A percentile compares a stretch with the other conserved stretches of the same genome.
Evolutionary conservation across 2,797 vertebrate species (phyloP).

Genomic region (Halcyon chelicuti): DNA sequence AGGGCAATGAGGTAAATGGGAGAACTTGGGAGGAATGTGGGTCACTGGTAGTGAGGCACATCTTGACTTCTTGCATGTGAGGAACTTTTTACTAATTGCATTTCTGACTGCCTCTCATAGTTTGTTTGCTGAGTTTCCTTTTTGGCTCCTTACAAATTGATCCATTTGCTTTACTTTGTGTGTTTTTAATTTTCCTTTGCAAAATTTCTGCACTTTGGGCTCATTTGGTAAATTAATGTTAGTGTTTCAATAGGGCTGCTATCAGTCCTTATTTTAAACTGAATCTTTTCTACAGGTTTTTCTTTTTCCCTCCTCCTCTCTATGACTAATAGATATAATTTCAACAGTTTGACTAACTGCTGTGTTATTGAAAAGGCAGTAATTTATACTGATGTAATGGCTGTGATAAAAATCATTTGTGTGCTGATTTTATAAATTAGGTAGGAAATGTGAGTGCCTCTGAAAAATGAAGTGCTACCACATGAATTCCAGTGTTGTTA

Average conservation of each 20-base stretch:
- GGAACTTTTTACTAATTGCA: constrained; percentile 56
- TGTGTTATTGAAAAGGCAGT: constrained; percentile 86
- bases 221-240: constrained; percentile 78
- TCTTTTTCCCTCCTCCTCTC: constrained; percentile 33
- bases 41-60: neutral
- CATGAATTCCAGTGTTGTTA: constrained; percentile 98
- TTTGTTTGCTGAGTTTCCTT: constrained; percentile 71
- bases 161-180: constrained; percentile 77
- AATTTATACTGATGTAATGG: constrained; percentile 96
- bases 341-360: constrained; percentile 84
- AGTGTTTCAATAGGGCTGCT: constrained; percentile 71
- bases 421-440: constrained; percentile 95
- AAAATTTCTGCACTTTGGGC: constrained; percentile 41
- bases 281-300: constrained; percentile 73
- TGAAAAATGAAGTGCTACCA: constrained; percentile 93
- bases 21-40: constrained; percentile 1
- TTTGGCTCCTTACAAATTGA: constrained; percentile 78
- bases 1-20: constrained; percentile 14
- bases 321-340: constrained; percentile 83
- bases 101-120: constrained; percentile 15
- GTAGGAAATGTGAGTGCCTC: constrained; percentile 91
- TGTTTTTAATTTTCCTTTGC: constrained; percentile 74
- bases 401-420: constrained; percentile 97
- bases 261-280: constrained; percentile 73
- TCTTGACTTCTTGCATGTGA: neutral